Evolutionary conservation across 1,140 invertebrate genomes (phyloP), one percentile per base, ranked within the genome.

Genomic region (Ladona fulva): DNA sequence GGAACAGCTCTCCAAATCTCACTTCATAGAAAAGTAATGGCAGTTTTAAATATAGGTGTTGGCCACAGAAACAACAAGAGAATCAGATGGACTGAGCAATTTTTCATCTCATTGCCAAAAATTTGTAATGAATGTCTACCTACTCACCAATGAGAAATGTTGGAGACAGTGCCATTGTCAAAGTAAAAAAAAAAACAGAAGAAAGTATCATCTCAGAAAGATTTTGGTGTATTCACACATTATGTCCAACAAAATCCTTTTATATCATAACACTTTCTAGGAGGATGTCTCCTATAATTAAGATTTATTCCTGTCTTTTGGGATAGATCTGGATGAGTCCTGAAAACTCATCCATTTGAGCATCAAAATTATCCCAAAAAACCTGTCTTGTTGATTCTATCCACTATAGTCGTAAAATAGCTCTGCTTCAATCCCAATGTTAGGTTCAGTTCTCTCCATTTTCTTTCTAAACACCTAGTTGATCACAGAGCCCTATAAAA

Each of bases 91-190:
- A 66, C 52, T 66, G 52, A 66, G 52, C 52, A 66, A 66, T 66
- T 66, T 66, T 66, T 66, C 52, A 66, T 66, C 52, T 66, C 52
- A 66, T 66, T 66, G 52, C 52, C 52, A 12, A 66, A 66, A 19
- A 66, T 66, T 66, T 66, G 52, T 66, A 19, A 22, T 66, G 52
- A 66, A 66, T 22, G 14, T 19, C 52, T 66, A 66, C n/a, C 52
- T 66, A 66, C 52, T 66, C 52, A 66, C 52, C 52, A 66, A 66
- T 66, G 52, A 66, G 52, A 66, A 66, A 66, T 66, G n/a, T 12
- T 66, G 52, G 52, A 66, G 52, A 66, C 52, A 66, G 29, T 37
- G 29, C 52, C 52, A 66, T 22, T 66, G 52, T 37, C 8, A 66
- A 12, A 19, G n/a, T 66, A 19, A 66, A 66, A 66, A 66, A 66